Evolutionary conservation across 2,113 vertebrate species (phyloP).

Genomic region (Phaethornis superciliosus): DNA sequence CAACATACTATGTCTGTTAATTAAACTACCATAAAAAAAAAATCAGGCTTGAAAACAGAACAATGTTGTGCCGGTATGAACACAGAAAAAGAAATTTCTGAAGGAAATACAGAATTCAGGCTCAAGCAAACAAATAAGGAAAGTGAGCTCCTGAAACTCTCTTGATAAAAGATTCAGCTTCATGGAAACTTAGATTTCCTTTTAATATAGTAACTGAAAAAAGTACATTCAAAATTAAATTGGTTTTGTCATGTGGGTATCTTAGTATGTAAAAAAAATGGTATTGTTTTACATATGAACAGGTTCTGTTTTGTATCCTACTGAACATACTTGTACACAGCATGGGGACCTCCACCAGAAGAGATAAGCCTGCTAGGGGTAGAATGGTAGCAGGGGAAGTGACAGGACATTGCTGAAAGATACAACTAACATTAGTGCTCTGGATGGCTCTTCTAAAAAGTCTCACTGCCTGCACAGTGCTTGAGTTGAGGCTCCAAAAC

Average conservation of each 20-base stretch:
- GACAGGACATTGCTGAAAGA: not conserved
- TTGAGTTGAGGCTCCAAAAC: not conserved
- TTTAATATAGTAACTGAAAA: not conserved
- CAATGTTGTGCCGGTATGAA: constrained; percentile 11
- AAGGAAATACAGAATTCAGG: not conserved
- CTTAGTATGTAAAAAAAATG: not conserved
- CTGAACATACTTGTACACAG: not conserved
- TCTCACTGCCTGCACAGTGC: not conserved
- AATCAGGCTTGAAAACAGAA: constrained; percentile 38
- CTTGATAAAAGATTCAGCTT: not conserved
- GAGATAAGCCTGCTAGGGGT: not conserved
- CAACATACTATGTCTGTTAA: constrained; percentile 72
- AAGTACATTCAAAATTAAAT: not conserved
- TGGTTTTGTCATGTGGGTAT: not conserved
- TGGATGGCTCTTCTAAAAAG: not conserved
- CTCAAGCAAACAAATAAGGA: not conserved
- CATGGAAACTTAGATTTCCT: not conserved
- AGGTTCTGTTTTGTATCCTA: not conserved
- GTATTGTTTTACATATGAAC: not conserved
- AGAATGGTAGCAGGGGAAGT: not conserved
- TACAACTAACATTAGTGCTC: not conserved
- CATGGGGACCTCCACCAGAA: not conserved
- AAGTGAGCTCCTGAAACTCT: not conserved
- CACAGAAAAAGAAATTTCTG: not conserved
- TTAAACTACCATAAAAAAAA: constrained; percentile 57